Percentiles rank a stretch among this genome's conserved stretches.
Evolutionary conservation across 1,140 invertebrate species (phyloP).

Genomic region (Anastrepha ludens): DNA sequence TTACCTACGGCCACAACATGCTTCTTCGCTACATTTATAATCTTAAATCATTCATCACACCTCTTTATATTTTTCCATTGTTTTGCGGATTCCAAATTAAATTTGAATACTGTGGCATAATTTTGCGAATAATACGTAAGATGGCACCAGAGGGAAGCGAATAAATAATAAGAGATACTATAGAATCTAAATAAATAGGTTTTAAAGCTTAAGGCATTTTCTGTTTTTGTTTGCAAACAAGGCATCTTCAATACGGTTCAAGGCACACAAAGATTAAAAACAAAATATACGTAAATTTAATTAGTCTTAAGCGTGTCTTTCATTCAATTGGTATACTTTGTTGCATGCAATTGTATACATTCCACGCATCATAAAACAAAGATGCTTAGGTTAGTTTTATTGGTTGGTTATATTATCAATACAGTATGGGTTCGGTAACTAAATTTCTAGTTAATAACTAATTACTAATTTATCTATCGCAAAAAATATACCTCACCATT

Average conservation of each 20-base stretch:
- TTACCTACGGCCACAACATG: too few relatives aligned
- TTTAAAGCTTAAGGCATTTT: background rate
- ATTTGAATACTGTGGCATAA: background rate
- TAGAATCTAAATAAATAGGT: slow-evolving; percentile 26
- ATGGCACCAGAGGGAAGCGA: slow-evolving; percentile 9
- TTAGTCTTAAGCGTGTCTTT: slow-evolving; percentile 33
- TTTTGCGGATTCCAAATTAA: background rate
- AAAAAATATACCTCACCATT: background rate
- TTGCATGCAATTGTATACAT: slow-evolving; percentile 4
- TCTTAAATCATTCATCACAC: too few relatives aligned
- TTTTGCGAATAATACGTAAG: slow-evolving; percentile 2
- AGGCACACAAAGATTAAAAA: slow-evolving; percentile 34
- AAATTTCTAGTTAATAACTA: background rate
- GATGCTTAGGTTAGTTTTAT: background rate
- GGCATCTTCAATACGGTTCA: slow-evolving; percentile 7
- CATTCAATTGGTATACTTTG: background rate
- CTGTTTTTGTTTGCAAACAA: background rate
- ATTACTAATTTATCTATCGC: background rate
- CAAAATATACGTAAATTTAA: background rate
- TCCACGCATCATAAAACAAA: background rate
- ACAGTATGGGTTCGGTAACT: background rate
- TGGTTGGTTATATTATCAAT: background rate
- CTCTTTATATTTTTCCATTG: too few relatives aligned
- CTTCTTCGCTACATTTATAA: too few relatives aligned
- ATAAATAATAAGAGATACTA: background rate